These are phyloP conservation scores for Furnarius figulus DNA, from an alignment of 2,113 vertebrate genomes.

Conservation along the genomic window DNA sequence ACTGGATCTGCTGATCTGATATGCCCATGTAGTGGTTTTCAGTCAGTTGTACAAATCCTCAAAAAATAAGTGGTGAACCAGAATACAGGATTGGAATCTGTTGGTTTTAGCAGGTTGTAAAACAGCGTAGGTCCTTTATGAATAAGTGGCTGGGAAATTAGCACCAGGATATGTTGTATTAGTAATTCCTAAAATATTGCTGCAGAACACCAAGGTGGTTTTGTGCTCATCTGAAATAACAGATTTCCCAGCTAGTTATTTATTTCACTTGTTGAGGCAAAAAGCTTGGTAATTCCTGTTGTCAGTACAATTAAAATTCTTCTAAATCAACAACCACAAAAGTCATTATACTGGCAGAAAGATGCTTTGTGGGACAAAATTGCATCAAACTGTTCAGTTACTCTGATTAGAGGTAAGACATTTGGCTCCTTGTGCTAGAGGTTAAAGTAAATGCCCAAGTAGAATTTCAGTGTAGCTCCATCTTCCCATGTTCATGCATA, in stretches of 20 bases:
- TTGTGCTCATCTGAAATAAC: not conserved
- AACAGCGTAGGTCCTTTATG: too few relatives aligned
- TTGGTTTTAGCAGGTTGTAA: not conserved
- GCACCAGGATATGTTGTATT: not conserved
- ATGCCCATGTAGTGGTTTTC: rapidly evolving
- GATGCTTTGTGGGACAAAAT: not conserved
- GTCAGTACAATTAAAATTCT: not conserved
- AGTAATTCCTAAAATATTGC: not conserved
- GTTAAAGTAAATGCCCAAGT: not conserved
- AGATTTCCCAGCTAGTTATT: not conserved
- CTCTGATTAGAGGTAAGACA: not conserved
- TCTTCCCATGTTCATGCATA: not conserved
- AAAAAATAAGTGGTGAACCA: not conserved
- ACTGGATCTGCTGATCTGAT: not conserved
- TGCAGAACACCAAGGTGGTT: not conserved
- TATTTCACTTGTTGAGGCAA: not conserved
- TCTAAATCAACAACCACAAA: not conserved
- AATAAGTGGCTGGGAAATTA: not conserved
- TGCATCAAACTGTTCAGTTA: not conserved
- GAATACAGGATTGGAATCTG: not conserved
- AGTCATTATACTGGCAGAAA: not conserved
- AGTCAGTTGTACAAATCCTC: not conserved
- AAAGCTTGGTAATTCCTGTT: not conserved
- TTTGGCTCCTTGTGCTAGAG: not conserved
- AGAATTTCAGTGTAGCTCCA: not conserved